These are phyloP conservation scores for Ferdinandea cuprea DNA, from an alignment of 2,888 invertebrate genomes.

Conservation along the genomic window DNA sequence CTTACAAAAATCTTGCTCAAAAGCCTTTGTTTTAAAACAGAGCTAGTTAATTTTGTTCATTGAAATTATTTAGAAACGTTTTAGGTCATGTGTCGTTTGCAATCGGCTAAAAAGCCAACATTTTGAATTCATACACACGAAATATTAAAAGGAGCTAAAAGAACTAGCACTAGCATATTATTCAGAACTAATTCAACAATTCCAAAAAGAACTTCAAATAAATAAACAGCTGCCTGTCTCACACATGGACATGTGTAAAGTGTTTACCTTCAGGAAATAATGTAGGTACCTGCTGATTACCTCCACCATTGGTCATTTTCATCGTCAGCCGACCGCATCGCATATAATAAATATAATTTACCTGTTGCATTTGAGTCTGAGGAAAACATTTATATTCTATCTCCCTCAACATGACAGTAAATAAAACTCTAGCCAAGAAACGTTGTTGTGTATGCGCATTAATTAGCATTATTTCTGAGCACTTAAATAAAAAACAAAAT, in stretches of 20 bases:
- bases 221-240: not conserved
- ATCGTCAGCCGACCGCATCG: conserved; percentile 34
- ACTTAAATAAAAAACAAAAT: not conserved
- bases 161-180: too few species aligned
- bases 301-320: conserved; percentile 37
- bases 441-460: conserved; percentile 46
- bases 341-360: conserved; percentile 42
- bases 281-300: conserved; percentile 42
- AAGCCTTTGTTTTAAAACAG: too few species aligned
- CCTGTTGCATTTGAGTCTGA: conserved; percentile 28
- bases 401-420: conserved; percentile 16
- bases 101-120: too few species aligned
- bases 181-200: not conserved
- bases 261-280: conserved; percentile 35
- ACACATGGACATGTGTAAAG: conserved; percentile 6
- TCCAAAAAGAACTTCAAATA: conserved; percentile 10
- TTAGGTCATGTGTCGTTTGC: too few species aligned
- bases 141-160: too few species aligned
- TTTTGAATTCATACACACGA: too few species aligned
- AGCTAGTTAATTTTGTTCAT: too few species aligned
- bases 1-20: too few species aligned
- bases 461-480: conserved; percentile 48
- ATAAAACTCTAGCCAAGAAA: conserved; percentile 17
- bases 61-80: too few species aligned
- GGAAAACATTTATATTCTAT: not conserved